phyloP scores from a whole-genome alignment of 2,888 invertebrate genomes.

The Eustalomyia histrio region DNA sequence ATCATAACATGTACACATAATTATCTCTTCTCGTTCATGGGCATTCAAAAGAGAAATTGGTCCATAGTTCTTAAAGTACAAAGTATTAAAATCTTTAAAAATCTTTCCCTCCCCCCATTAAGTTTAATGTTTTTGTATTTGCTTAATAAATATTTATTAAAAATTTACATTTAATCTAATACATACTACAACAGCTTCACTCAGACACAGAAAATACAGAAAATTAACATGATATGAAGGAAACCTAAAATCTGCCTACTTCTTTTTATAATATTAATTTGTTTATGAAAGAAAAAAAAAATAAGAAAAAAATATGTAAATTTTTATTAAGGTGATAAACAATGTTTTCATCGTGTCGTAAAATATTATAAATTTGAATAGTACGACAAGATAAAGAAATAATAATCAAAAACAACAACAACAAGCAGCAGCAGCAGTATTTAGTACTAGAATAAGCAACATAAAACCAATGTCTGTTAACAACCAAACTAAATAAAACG shows the following conservation, averaged over 20 bases:
- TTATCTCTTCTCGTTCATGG: too few species aligned
- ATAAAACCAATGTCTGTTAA: slow-evolving; percentile 2
- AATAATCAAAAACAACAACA: neutral
- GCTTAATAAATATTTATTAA: slow-evolving; percentile 7
- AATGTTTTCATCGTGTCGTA: slow-evolving; percentile 1
- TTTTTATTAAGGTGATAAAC: slow-evolving; percentile 1
- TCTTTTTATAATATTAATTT: neutral
- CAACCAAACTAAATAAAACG: neutral
- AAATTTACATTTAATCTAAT: slow-evolving; percentile 3
- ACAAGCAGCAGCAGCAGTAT: neutral
- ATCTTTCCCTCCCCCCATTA: neutral
- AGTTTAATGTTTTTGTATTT: neutral
- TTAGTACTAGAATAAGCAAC: neutral
- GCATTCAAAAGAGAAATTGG: too few species aligned
- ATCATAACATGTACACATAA: too few species aligned
- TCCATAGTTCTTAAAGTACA: neutral
- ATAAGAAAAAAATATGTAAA: neutral
- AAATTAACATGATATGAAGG: slow-evolving; percentile 1
- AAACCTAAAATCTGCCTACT: neutral
- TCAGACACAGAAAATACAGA: neutral
- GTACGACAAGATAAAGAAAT: slow-evolving; percentile 1
- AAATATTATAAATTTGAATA: slow-evolving; percentile 2
- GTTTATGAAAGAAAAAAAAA: too few species aligned
- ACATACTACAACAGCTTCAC: neutral
- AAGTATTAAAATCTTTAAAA: neutral